A percentile compares a stretch with the other conserved stretches of the same genome.
These are phyloP conservation scores for Ormyrus nitidulus DNA, from an alignment of 2,888 invertebrate genomes.

Conservation along the genomic window DNA sequence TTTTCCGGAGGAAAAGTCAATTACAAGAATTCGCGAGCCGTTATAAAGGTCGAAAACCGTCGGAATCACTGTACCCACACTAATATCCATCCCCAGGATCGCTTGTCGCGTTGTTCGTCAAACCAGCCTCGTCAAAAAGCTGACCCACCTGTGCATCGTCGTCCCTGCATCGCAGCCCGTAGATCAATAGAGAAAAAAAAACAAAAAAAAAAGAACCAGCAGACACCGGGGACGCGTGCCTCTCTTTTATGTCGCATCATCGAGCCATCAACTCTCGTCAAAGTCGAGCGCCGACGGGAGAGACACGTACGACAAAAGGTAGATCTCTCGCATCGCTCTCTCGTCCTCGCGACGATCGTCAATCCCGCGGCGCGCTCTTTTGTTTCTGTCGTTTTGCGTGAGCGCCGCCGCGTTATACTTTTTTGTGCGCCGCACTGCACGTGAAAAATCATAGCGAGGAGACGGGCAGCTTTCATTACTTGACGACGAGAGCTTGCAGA, in stretches of 20 bases:
- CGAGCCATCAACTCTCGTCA: slow-evolving; percentile 51
- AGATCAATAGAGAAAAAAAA: slow-evolving; percentile 12
- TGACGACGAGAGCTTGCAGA: neutral
- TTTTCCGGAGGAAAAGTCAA: too few species aligned
- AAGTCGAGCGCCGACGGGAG: slow-evolving; percentile 24
- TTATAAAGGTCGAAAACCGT: too few species aligned
- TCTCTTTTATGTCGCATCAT: slow-evolving; percentile 49
- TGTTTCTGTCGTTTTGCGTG: neutral
- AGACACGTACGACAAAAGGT: slow-evolving; percentile 44
- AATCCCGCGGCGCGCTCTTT: slow-evolving; percentile 9
- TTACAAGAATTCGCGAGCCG: too few species aligned
- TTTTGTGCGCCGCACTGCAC: neutral
- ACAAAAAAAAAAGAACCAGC: neutral
- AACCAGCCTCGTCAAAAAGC: slow-evolving; percentile 54
- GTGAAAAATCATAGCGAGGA: slow-evolving; percentile 32
- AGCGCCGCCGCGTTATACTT: neutral
- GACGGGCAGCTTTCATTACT: slow-evolving; percentile 46
- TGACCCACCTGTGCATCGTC: slow-evolving; percentile 20
- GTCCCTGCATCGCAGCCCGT: neutral
- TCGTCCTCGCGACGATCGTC: slow-evolving; percentile 46
- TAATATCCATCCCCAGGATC: too few species aligned
- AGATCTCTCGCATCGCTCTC: neutral
- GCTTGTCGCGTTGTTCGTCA: slow-evolving; percentile 20
- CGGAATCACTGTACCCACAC: too few species aligned
- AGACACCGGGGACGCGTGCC: neutral